Evolutionary conservation across 2,888 invertebrate genomes (phyloP), one percentile per base, ranked within the genome.

Genomic region (Campaea margaritaria): DNA sequence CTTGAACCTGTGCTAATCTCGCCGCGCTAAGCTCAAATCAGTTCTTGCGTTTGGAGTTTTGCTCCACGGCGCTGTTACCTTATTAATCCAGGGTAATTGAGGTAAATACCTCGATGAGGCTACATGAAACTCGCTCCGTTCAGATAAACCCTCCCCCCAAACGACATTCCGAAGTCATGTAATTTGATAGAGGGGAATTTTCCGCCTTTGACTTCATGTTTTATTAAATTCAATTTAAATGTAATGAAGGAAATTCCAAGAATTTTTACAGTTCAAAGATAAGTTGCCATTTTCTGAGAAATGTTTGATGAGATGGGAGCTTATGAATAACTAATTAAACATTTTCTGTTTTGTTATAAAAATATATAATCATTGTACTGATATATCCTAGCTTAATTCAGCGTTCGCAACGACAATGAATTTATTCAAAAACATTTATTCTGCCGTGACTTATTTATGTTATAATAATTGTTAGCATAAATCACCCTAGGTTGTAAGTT

Each of bases 11-110:
- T 67, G 63, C 69, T 68, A 68, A 70, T 65, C 65, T 65, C 47
- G 57, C 55, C 59, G 50, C 65, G 70, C 66, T 77, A 72, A 73
- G 72, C 74, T 73, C 74, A 74, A 78, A 77, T 78, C 77, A 73
- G 73, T 74, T 74, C 71, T 65, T 67, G 68, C n/a, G 8, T 64
- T 56, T 46, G 12, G 58, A 53, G 69, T 53, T 52, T 68, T 65
- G 63, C 65, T 62, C 49, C 65, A 49, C 42, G 39, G 50, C 51
- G 44, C 48, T 59, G 58, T 54, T 58, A 48, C 50, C 42, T 43
- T 50, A 62, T 59, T 58, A 60, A 64, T 62, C 52, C 38, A 5
- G 36, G 46, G 51, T 60, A 54, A 60, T 51, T 50, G 36, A 61
- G 55, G 55, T 62, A 58, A 53, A 57, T 55, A 58, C 50, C 58